Evolutionary conservation across 2,797 vertebrate genomes (phyloP).

Genomic region (Poeciliopsis presidionis): DNA sequence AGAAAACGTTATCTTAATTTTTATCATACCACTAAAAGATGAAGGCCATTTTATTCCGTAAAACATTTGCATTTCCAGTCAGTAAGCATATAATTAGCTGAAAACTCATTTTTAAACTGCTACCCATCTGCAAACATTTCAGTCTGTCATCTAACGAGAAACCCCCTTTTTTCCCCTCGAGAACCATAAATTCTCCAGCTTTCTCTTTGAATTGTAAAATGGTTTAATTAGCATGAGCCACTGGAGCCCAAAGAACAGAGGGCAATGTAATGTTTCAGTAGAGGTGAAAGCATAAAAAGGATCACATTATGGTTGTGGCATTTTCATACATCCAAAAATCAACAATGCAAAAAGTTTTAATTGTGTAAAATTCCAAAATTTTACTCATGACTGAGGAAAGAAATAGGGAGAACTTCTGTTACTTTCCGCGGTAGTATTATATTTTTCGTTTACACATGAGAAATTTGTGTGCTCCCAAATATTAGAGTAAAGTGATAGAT

Average conservation of each 20-base stretch:
- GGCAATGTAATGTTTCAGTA: not conserved
- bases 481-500: too few relatives aligned
- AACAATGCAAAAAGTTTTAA: conserved; percentile 50
- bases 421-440: not conserved
- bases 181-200: conserved; percentile 1
- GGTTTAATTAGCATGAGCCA: conserved; percentile 36
- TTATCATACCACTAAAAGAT: not conserved
- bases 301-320: conserved; percentile 15
- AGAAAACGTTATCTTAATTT: conserved; percentile 1
- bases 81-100: conserved; percentile 1
- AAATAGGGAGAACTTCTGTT: not conserved
- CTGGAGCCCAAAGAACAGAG: not conserved
- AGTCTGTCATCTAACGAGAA: not conserved
- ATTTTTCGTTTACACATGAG: not conserved
- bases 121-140: conserved; percentile 9
- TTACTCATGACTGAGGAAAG: not conserved
- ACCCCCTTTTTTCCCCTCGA: conserved; percentile 1
- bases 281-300: conserved; percentile 29
- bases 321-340: conserved; percentile 30
- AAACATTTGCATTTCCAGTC: conserved; percentile 6
- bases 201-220: conserved; percentile 8
- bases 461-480: not conserved
- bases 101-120: not conserved
- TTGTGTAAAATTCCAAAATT: conserved; percentile 25
- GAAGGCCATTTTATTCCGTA: not conserved